Conservation (phyloP, 2,888 invertebrate genomes). For the Glaucopsyche alexis region DNA sequence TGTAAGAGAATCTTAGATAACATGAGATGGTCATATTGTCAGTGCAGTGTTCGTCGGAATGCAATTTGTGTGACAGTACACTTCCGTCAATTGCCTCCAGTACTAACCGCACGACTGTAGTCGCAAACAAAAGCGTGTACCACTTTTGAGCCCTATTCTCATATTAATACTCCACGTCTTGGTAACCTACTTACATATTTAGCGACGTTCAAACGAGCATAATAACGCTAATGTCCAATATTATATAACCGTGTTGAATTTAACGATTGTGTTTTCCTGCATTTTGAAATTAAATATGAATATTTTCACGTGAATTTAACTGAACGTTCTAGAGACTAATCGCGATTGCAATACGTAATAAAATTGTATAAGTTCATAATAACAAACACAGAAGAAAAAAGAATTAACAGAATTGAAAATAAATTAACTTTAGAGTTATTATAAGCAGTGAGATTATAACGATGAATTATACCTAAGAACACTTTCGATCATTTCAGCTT, state of each 20-base stretch:
- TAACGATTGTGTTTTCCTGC: background rate
- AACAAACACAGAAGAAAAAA: too few relatives aligned
- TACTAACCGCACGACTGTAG: background rate
- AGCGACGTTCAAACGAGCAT: conserved; percentile 29
- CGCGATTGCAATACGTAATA: too few relatives aligned
- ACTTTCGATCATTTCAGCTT: too few relatives aligned
- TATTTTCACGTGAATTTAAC: background rate
- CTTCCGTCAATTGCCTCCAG: background rate
- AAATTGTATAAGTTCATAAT: too few relatives aligned
- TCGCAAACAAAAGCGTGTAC: background rate
- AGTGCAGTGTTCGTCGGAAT: conserved; percentile 1
- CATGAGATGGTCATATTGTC: background rate
- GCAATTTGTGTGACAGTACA: conserved; percentile 6
- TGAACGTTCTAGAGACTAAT: background rate
- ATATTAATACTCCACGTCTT: background rate
- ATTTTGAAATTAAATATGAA: background rate
- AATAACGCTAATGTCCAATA: conserved; percentile 38
- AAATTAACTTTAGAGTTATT: too few relatives aligned
- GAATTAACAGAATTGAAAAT: too few relatives aligned
- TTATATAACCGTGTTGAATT: conserved; percentile 6
- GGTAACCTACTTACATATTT: conserved; percentile 27
- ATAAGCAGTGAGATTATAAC: too few relatives aligned
- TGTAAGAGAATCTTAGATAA: background rate
- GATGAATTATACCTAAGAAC: too few relatives aligned
- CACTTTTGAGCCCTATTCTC: too few relatives aligned